Percentiles rank a stretch among this genome's conserved stretches.
phyloP scores from a whole-genome alignment of 1,140 invertebrate genomes.

The Drosophila malerkotliana region DNA sequence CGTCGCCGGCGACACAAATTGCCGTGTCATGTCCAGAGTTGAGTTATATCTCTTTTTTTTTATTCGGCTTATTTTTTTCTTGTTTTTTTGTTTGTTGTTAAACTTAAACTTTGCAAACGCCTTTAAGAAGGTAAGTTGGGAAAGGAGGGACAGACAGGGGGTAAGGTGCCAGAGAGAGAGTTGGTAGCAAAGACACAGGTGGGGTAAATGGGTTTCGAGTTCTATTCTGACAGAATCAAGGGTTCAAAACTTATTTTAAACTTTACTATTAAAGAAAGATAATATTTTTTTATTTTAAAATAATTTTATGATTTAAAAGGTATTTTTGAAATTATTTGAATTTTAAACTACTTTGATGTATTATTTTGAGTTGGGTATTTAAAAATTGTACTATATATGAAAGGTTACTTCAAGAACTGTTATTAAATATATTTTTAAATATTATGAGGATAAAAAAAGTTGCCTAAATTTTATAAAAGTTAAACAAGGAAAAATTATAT shows the following conservation, averaged over 20 bases:
- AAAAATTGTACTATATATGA: too few species aligned
- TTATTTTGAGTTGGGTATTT: too few species aligned
- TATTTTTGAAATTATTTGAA: too few species aligned
- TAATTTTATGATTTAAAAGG: too few species aligned
- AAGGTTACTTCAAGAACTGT: too few species aligned
- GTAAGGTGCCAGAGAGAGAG: background rate
- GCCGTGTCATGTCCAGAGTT: constrained; percentile 76
- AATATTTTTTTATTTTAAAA: too few species aligned
- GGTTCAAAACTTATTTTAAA: background rate
- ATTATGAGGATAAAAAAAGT: too few species aligned
- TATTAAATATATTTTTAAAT: too few species aligned
- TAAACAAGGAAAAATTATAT: too few species aligned
- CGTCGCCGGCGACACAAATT: constrained; percentile 76
- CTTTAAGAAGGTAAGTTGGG: constrained; percentile 17
- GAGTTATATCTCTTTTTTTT: constrained; percentile 52
- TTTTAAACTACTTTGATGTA: too few species aligned
- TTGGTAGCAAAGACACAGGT: background rate
- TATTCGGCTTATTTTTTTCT: constrained; percentile 1
- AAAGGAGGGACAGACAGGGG: background rate
- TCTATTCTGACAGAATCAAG: background rate
- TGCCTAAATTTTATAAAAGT: too few species aligned
- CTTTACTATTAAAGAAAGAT: background rate
- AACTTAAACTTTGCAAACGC: constrained; percentile 7
- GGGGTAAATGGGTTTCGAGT: background rate
- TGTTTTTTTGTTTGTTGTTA: constrained; percentile 3